Conservation (phyloP, 1,140 invertebrate genomes). For the Drosophila watanabei region DNA sequence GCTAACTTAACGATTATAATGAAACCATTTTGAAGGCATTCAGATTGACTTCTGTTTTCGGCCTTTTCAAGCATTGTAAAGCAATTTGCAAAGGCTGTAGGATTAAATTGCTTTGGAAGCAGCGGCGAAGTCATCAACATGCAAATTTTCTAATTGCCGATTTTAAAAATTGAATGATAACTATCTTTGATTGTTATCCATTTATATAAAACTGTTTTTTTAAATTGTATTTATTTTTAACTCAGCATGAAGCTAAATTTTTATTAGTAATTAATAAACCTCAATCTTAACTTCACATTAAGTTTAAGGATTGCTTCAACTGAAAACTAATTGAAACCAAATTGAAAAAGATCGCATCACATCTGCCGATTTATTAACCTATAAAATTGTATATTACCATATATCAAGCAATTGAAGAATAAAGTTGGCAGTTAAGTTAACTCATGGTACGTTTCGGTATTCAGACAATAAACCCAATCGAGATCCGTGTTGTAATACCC, state of each 20-base stretch:
- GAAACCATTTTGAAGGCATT: constrained; percentile 62
- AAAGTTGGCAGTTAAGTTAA: neutral
- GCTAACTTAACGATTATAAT: constrained; percentile 52
- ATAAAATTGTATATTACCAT: neutral
- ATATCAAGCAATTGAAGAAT: neutral
- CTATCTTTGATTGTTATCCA: constrained; percentile 6
- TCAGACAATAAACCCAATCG: constrained; percentile 13
- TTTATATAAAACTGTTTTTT: neutral
- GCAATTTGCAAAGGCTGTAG: constrained; percentile 39
- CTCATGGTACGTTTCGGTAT: constrained; percentile 11
- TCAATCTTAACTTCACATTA: no score
- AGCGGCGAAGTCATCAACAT: constrained; percentile 13
- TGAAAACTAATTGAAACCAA: neutral
- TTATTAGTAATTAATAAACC: neutral
- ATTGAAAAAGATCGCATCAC: neutral
- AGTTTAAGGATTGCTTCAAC: neutral
- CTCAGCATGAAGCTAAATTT: neutral
- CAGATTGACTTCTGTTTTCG: constrained; percentile 65
- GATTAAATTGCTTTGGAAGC: constrained; percentile 41
- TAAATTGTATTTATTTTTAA: neutral
- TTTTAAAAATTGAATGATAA: constrained; percentile 23
- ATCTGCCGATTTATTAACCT: neutral
- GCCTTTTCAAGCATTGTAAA: constrained; percentile 20
- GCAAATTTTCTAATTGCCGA: constrained; percentile 26
- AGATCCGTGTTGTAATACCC: constrained; percentile 41